phyloP scores from a whole-genome alignment of 2,888 invertebrate genomes.

The Lobophora halterata region DNA sequence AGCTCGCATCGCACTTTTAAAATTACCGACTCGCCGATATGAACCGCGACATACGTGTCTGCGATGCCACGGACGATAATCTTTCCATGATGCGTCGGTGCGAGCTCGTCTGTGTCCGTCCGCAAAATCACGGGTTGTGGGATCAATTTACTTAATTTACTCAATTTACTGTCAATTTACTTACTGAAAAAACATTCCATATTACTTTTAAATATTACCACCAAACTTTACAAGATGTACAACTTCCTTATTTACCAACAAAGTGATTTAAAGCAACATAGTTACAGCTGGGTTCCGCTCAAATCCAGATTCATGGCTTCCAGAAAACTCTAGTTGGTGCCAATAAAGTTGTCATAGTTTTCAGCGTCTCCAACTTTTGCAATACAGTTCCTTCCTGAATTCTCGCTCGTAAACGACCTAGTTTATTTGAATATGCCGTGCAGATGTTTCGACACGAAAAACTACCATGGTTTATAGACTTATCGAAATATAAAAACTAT shows the following conservation, averaged over 20 bases:
- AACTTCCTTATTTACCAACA: constrained; percentile 4
- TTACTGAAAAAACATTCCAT: no score
- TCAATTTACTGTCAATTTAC: no score
- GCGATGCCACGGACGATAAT: no score
- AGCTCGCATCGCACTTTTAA: no score
- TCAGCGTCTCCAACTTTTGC: constrained; percentile 27
- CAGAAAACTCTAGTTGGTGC: constrained; percentile 28
- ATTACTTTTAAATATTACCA: no score
- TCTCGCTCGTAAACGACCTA: constrained; percentile 28
- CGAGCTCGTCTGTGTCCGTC: no score
- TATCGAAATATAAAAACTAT: constrained; percentile 9
- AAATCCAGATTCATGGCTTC: constrained; percentile 29
- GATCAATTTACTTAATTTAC: no score
- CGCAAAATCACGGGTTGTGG: no score
- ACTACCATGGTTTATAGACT: constrained; percentile 25
- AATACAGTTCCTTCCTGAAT: constrained; percentile 30
- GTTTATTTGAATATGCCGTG: constrained; percentile 28
- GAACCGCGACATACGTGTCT: no score
- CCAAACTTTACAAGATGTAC: no score
- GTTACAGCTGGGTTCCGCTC: constrained; percentile 20
- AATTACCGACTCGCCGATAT: no score
- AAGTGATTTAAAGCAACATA: constrained; percentile 7
- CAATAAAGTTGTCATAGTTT: constrained; percentile 32
- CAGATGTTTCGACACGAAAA: constrained; percentile 26
- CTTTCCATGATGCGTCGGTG: no score